Percentiles rank a stretch among this genome's conserved stretches.
Evolutionary conservation across 2,888 invertebrate genomes (phyloP).

Genomic region (Perizoma affinitatum): DNA sequence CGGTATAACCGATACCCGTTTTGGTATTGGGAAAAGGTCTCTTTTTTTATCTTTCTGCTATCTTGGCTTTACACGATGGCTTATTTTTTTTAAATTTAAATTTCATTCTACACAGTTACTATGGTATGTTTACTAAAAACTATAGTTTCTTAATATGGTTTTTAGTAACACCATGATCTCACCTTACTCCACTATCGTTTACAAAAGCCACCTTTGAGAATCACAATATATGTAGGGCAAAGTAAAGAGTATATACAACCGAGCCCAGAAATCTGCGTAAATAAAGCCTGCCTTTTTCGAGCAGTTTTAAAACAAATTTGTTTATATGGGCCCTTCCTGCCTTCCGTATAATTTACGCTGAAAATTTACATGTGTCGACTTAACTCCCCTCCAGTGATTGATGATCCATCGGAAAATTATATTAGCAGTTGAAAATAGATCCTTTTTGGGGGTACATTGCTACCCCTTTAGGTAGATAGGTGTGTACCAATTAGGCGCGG

Average conservation of each 20-base stretch:
- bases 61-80: no score
- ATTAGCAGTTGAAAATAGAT: slow-evolving; percentile 49
- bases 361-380: slow-evolving; percentile 82
- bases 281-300: slow-evolving; percentile 31
- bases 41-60: no score
- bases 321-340: slow-evolving; percentile 33
- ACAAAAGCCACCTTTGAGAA: no score
- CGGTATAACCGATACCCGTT: no score
- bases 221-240: no score
- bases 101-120: no score
- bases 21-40: no score
- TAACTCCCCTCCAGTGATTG: slow-evolving; percentile 77
- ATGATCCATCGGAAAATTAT: slow-evolving; percentile 73
- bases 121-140: no score
- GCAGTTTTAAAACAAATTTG: slow-evolving; percentile 46
- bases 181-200: no score
- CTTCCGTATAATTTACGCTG: slow-evolving; percentile 72
- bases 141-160: no score
- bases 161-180: no score
- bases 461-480: slow-evolving; percentile 16
- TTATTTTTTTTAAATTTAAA: no score
- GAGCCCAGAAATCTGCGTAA: slow-evolving; percentile 13
- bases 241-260: neutral
- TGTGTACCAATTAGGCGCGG: slow-evolving; percentile 22
- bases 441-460: slow-evolving; percentile 25